Evolutionary conservation across 2,888 invertebrate species (phyloP).

Genomic region (Pyrochroa serraticornis): DNA sequence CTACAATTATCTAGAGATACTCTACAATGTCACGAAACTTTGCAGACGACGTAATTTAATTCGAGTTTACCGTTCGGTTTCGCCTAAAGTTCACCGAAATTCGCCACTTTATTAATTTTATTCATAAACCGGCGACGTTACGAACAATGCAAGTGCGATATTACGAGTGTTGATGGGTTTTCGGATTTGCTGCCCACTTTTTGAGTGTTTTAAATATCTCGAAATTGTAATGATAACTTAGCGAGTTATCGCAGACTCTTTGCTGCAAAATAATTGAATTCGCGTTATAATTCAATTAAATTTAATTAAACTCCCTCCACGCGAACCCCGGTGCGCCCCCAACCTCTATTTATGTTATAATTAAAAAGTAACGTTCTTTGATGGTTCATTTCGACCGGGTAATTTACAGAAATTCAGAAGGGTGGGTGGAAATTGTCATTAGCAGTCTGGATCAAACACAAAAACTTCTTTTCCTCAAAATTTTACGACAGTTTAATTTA

Average conservation of each 20-base stretch:
- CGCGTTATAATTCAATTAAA: constrained; percentile 18
- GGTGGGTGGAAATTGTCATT: too few species aligned
- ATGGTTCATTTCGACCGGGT: constrained; percentile 5
- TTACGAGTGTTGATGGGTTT: background rate
- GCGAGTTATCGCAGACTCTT: too few species aligned
- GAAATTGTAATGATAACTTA: constrained; percentile 4
- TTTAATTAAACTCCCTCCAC: constrained; percentile 21
- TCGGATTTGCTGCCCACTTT: too few species aligned
- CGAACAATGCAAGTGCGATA: constrained; percentile 3
- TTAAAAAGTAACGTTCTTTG: constrained; percentile 9
- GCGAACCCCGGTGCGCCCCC: background rate
- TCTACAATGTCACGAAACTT: constrained; percentile 8
- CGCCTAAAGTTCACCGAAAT: constrained; percentile 1
- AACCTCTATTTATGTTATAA: background rate
- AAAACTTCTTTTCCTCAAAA: too few species aligned
- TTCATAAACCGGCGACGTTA: background rate
- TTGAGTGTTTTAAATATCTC: constrained; percentile 3
- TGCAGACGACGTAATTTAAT: constrained; percentile 15
- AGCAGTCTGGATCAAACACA: too few species aligned
- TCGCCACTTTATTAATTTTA: constrained; percentile 4
- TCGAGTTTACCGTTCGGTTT: background rate
- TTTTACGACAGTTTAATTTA: too few species aligned
- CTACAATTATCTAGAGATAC: too few species aligned
- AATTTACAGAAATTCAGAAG: too few species aligned
- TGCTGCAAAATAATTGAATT: constrained; percentile 5